Evolutionary conservation across 2,113 vertebrate species (phyloP), one percentile per base, ranked within the genome.

Genomic region (Hemiprocne comata): DNA sequence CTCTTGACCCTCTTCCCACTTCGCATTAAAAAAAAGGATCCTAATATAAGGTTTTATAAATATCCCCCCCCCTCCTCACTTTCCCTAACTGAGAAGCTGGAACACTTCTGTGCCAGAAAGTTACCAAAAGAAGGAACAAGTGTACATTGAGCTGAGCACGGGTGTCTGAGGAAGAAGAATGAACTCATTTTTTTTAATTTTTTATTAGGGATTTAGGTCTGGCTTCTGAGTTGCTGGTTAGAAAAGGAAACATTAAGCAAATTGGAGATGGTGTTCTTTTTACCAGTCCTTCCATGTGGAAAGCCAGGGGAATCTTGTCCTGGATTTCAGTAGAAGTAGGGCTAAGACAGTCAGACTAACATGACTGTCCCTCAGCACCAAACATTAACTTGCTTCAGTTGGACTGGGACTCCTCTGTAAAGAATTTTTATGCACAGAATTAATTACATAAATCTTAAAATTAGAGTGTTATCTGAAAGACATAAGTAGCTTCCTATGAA

Each of bases 11-110:
- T 73, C 55, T 77, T 92, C 42, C 82, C 50, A 24, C 20, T 73
- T 80, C 15, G 14, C 21, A 72, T 78, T 24, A 46, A 75, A 85
- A 70, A 48, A 29, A 25, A 26, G 20, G 8, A 17, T 67, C 24
- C 24, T 74, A 87, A 67, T 60, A 51, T 2, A 36, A 80, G 23
- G 14, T 29, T 44, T 73, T 57, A 57, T 48, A 38, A 75, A 88
- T 57, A 58, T 9, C 0, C 2, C 23, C 54, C 11, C 40, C 7
- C 0, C 2, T 19, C 54, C 11, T 14, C 7, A 25, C 14, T 89
- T 95, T 65, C 64, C 50, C 31, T 58, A 51, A 57, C 29, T 57
- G 15, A 77, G 65, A 71, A 46, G 33, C 33, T 89, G 55, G 34
- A 82, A 83, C 15, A 26, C 13, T 91, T 79, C 36, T 44, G 33